A percentile compares a stretch with the other conserved stretches of the same genome.
These are phyloP conservation scores for Nycticryphes semicollaris DNA, from an alignment of 2,113 vertebrate genomes.

Conservation along the genomic window DNA sequence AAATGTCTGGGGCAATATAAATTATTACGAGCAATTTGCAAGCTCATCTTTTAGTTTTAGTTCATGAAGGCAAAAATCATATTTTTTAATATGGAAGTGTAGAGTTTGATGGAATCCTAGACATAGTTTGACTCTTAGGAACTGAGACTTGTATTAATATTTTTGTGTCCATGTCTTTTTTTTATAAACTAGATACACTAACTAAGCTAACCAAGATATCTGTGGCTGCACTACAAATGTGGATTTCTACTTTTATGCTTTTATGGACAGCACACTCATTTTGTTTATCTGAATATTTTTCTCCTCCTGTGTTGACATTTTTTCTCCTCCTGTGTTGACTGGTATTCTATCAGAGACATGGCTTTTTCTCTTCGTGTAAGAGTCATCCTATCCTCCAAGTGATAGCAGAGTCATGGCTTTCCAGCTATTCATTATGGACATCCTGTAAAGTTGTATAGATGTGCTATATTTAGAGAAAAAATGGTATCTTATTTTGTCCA, in stretches of 20 bases:
- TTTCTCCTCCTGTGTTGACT: background rate
- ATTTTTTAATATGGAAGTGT: background rate
- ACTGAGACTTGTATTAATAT: background rate
- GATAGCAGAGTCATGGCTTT: background rate
- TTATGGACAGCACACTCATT: background rate
- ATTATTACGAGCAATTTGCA: background rate
- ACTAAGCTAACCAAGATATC: background rate
- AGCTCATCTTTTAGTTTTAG: background rate
- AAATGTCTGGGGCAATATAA: background rate
- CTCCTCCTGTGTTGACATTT: too few species aligned
- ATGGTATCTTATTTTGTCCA: background rate
- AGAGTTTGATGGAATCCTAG: background rate
- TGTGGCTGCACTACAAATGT: background rate
- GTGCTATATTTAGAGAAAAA: background rate
- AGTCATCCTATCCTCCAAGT: background rate
- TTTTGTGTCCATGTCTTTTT: background rate
- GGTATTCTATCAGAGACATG: background rate
- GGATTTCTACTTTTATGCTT: background rate
- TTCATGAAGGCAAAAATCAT: background rate
- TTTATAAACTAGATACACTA: background rate
- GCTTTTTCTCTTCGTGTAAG: background rate
- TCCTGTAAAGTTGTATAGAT: background rate
- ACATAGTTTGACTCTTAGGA: background rate
- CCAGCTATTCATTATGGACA: background rate
- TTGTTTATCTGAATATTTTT: background rate